phyloP scores from a whole-genome alignment of 2,797 vertebrate species.

The Eidolon dupreanum region DNA sequence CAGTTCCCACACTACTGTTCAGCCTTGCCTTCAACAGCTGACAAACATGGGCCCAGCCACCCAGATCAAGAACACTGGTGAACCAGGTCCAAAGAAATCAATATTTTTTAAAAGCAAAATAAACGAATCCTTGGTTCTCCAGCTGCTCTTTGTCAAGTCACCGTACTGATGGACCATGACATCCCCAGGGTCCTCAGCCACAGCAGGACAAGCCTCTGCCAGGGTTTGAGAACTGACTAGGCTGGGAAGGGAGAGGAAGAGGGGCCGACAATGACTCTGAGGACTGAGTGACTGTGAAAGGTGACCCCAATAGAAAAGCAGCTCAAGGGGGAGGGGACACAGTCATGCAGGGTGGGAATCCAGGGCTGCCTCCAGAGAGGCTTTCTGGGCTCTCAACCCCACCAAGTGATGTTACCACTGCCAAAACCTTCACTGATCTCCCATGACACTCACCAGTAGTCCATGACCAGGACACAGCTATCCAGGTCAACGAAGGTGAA shows the following conservation, averaged over 20 bases:
- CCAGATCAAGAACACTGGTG: not conserved
- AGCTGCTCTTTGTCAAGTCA: not conserved
- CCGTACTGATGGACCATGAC: accelerated
- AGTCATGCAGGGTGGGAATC: not conserved
- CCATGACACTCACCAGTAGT: constrained; percentile 71
- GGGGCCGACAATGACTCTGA: not conserved
- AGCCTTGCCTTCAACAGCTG: not conserved
- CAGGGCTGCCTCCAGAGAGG: not conserved
- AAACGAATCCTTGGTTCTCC: not conserved
- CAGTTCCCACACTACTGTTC: not conserved
- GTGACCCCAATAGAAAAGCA: not conserved
- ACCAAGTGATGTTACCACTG: not conserved
- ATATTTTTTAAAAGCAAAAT: not conserved
- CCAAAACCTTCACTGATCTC: not conserved
- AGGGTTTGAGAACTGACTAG: not conserved
- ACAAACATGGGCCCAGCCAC: not conserved
- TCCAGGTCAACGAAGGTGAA: constrained; percentile 73
- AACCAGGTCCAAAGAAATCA: not conserved
- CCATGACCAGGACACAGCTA: constrained; percentile 80
- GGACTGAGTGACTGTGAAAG: not conserved
- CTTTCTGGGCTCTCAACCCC: not conserved
- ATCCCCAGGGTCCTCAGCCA: not conserved
- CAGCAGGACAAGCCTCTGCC: not conserved
- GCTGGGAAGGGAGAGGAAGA: not conserved
- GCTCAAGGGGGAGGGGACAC: not conserved